Conservation (phyloP, 2,888 invertebrate genomes). For the Platycnemis pennipes region DNA sequence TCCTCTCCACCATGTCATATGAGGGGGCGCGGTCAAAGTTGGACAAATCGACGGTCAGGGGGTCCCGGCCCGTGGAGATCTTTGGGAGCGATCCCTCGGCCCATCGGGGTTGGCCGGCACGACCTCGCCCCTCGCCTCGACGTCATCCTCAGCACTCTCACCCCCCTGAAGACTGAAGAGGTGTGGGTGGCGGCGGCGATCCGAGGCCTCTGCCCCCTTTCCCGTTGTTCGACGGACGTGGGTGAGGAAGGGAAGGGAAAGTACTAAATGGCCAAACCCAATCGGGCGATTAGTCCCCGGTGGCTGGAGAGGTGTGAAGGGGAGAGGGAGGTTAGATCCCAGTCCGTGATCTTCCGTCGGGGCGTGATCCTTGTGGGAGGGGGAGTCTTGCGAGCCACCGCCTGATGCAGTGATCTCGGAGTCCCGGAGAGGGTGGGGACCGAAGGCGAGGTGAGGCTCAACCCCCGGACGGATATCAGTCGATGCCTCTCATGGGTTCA, state of each 20-base stretch:
- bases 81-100: background rate
- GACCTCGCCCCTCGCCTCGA: background rate
- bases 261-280: background rate
- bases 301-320: background rate
- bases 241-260: no score
- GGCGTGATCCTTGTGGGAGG: no score
- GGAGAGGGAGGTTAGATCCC: slow-evolving; percentile 5
- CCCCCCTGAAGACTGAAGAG: background rate
- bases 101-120: background rate
- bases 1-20: no score
- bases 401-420: no score
- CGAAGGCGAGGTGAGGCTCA: no score
- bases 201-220: background rate
- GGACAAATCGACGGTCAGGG: background rate
- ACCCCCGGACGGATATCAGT: background rate
- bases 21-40: background rate
- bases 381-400: no score
- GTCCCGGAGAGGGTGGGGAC: no score
- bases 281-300: background rate
- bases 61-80: background rate
- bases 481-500: no score
- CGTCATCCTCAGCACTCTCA: background rate
- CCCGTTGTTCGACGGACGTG: background rate
- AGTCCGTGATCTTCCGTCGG: background rate
- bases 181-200: background rate